Evolutionary conservation across 1,140 invertebrate species (phyloP), one percentile per base, ranked within the genome.

Genomic region (Euwallacea fornicatus): DNA sequence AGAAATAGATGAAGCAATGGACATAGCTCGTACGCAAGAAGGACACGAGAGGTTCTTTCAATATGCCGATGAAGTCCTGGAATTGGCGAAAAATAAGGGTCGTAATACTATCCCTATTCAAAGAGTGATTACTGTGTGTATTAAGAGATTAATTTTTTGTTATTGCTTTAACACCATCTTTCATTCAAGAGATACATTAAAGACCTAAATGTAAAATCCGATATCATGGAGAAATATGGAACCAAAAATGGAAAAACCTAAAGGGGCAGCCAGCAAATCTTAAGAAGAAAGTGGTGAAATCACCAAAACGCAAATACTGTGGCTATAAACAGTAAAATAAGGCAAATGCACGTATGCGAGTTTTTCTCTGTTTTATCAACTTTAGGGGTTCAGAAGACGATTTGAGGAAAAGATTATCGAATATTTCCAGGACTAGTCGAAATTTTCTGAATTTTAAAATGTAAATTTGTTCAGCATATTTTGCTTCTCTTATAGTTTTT

Each of bases 31-130:
- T 41, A 60, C 63, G 16, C 66, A 65, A 13, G 61, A 75, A 16
- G 77, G 78, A 21, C 76, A 81, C 64, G 65, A 76, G 9, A 75
- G 69, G 70, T 81, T 81, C 71, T 78, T 81, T 61, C 75, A 75
- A 43, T 81, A 80, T 71, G 80, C 80, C 1, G 65, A 78, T 46
- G 76, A 79, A 69, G 68, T 80, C 9, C 74, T 81, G 47, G 74
- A 78, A 55, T 61, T 78, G 42, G 78, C 78, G 8, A 73, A 77
- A 54, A 77, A 76, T 6, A 80, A 76, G 21, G 73, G 73, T 9
- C 68, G 79, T 21, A 73, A 73, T 6, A 75, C 75, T 4, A 74
- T 76, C 68, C 79, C 80, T 6, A 78, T 81, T 43, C 70, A 76
- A 16, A 77, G 75, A 65, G 79, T 75, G 9, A 73, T 81, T 8